These are phyloP conservation scores for Tenthredo notha DNA, from an alignment of 2,888 invertebrate species.

Conservation along the genomic window DNA sequence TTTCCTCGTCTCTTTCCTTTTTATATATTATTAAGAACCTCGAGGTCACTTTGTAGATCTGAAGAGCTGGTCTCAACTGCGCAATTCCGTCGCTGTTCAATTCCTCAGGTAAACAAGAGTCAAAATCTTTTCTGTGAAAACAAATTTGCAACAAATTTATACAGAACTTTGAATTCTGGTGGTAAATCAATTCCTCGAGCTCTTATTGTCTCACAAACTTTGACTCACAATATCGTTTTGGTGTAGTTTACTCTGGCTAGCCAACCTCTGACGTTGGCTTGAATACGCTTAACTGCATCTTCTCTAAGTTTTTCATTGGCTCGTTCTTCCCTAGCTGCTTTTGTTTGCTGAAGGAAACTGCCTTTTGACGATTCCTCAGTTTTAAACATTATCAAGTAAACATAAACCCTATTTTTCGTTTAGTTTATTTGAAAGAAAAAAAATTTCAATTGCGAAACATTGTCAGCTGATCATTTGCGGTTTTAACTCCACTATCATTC, in stretches of 20 bases:
- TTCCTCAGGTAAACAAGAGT: slow-evolving; percentile 83
- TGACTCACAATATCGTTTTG: slow-evolving; percentile 78
- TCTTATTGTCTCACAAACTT: too few relatives aligned
- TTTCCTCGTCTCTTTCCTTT: slow-evolving; percentile 84
- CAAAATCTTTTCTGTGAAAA: slow-evolving; percentile 87
- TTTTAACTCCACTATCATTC: slow-evolving; percentile 25
- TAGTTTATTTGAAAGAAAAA: slow-evolving; percentile 50
- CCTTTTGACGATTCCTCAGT: slow-evolving; percentile 85
- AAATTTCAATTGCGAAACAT: slow-evolving; percentile 66
- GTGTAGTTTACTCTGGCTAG: slow-evolving; percentile 84
- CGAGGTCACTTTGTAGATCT: slow-evolving; percentile 86
- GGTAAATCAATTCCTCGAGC: background rate
- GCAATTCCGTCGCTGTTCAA: slow-evolving; percentile 79
- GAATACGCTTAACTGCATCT: slow-evolving; percentile 86
- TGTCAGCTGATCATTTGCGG: slow-evolving; percentile 66
- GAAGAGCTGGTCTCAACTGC: slow-evolving; percentile 84
- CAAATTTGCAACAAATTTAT: slow-evolving; percentile 26
- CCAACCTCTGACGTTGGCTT: slow-evolving; percentile 89
- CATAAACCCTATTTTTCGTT: slow-evolving; percentile 17
- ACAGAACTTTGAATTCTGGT: background rate
- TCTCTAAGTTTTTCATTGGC: slow-evolving; percentile 91
- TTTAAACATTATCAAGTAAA: slow-evolving; percentile 81
- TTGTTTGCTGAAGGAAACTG: slow-evolving; percentile 93
- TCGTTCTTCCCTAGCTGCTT: slow-evolving; percentile 93
- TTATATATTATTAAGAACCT: slow-evolving; percentile 84